Evolutionary conservation across 2,797 vertebrate genomes (phyloP), one percentile per base, ranked within the genome.

Genomic region (Pogoniulus pusillus): DNA sequence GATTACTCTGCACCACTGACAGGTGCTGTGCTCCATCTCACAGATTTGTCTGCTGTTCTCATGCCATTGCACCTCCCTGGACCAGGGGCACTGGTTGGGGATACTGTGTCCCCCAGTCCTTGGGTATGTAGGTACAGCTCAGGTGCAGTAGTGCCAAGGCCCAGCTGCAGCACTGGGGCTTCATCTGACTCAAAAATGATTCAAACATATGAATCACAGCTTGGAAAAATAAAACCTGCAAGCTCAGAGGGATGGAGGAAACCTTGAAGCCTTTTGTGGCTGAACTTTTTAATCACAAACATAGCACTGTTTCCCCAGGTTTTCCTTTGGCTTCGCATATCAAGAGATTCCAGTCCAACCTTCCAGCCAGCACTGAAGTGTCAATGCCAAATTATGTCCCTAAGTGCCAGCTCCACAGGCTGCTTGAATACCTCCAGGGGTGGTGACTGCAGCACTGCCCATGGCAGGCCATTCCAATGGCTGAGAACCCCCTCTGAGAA

Each of bases 171-270:
- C n/a, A n/a, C n/a, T n/a, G n/a, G n/a, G n/a, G n/a, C n/a, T n/a
- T n/a, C n/a, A n/a, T n/a, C n/a, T n/a, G n/a, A n/a, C n/a, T n/a
- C n/a, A n/a, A n/a, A n/a, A n/a, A n/a, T n/a, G n/a, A n/a, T n/a
- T n/a, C n/a, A n/a, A n/a, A n/a, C n/a, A n/a, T n/a, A n/a, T n/a
- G n/a, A 63, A 68, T 57, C 60, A 68, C 34, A 72, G 55, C 59
- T 70, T 54, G 59, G 60, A 77, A 81, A 85, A 68, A 43, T 30
- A 95, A 85, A 90, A 90, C 68, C 30, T 24, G 23, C 85, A 76
- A 45, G n/a, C 27, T 32, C 54, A 73, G 60, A 84, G 69, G 69
- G 34, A 83, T 64, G 24, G 45, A 74, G 58, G 54, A 89, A 89
- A 55, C 41, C 54, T 27, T 69, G 37, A 77, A 85, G n/a, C 34